Evolutionary conservation across 2,797 vertebrate genomes (phyloP).

Genomic region (Chiroxiphia lanceolata): DNA sequence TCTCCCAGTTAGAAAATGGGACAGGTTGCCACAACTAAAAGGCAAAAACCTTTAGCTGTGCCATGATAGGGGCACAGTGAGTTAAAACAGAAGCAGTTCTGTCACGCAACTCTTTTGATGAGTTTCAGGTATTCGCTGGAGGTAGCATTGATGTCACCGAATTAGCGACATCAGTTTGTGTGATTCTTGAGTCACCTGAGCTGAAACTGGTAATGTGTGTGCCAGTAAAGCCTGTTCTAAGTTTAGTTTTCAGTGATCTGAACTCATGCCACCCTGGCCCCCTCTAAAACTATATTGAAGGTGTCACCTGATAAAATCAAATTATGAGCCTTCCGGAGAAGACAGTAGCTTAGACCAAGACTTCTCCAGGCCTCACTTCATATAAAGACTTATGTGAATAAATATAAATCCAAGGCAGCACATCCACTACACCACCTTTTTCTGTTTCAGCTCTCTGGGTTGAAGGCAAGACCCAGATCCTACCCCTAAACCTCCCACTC

Average conservation of each 20-base stretch:
- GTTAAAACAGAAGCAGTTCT: neutral
- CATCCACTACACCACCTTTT: neutral
- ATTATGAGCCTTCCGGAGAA: neutral
- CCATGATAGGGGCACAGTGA: neutral
- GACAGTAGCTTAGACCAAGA: neutral
- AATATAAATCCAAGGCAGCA: neutral
- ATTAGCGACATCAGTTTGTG: conserved; percentile 3
- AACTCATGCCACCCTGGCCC: neutral
- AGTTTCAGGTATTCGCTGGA: neutral
- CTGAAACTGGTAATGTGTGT: neutral
- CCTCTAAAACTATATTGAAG: neutral
- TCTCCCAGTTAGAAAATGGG: neutral
- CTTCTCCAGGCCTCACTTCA: neutral
- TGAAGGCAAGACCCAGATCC: neutral
- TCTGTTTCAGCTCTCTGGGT: neutral
- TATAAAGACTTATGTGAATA: neutral
- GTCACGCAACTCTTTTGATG: neutral
- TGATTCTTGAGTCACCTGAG: conserved; percentile 12
- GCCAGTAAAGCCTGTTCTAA: conserved; percentile 8
- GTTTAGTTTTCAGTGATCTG: neutral
- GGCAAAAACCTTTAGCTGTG: neutral
- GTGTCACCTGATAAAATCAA: neutral
- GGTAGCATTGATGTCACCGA: neutral
- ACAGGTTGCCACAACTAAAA: neutral
- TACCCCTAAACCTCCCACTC: neutral